A percentile compares a stretch with the other conserved stretches of the same genome.
These are phyloP conservation scores for Drosophila bipectinata DNA, from an alignment of 1,140 invertebrate genomes.

Conservation along the genomic window DNA sequence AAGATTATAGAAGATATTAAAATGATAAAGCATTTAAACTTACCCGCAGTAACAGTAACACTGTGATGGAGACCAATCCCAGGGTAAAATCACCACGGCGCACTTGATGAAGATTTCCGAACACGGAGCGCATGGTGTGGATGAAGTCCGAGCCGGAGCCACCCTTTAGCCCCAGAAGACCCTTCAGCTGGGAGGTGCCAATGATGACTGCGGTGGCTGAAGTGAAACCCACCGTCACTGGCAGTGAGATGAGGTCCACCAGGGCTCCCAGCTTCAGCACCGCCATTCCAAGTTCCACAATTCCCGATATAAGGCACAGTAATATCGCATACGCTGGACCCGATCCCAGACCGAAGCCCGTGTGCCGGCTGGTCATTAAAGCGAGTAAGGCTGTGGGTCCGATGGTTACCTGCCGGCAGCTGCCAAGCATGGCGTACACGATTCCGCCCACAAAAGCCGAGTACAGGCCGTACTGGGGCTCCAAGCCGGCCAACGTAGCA, in stretches of 20 bases:
- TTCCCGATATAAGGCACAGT: slow-evolving; percentile 92
- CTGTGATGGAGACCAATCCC: slow-evolving; percentile 87
- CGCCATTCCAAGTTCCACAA: slow-evolving; percentile 93
- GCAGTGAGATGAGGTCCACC: slow-evolving; percentile 96
- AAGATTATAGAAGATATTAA: neutral
- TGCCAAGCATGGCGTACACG: slow-evolving; percentile 95
- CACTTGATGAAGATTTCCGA: slow-evolving; percentile 85
- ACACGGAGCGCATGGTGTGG: slow-evolving; percentile 87
- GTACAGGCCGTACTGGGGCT: slow-evolving; percentile 94
- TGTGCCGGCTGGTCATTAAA: slow-evolving; percentile 90
- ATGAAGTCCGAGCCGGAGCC: slow-evolving; percentile 87
- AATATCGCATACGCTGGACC: slow-evolving; percentile 91
- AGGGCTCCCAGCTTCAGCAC: slow-evolving; percentile 94
- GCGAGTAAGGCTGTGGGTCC: slow-evolving; percentile 94
- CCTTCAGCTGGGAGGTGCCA: slow-evolving; percentile 94
- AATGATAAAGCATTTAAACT: slow-evolving; percentile 32
- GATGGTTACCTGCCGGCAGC: slow-evolving; percentile 95
- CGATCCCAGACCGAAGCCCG: slow-evolving; percentile 75
- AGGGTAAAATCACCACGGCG: slow-evolving; percentile 87
- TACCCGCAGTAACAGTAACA: slow-evolving; percentile 88
- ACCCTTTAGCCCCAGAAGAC: slow-evolving; percentile 89
- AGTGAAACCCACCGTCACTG: slow-evolving; percentile 96
- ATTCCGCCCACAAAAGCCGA: slow-evolving; percentile 96
- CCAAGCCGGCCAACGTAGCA: slow-evolving; percentile 92
- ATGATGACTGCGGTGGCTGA: slow-evolving; percentile 97